Evolutionary conservation across 2,797 vertebrate species (phyloP), one percentile per base, ranked within the genome.

Genomic region (Microchirus variegatus): DNA sequence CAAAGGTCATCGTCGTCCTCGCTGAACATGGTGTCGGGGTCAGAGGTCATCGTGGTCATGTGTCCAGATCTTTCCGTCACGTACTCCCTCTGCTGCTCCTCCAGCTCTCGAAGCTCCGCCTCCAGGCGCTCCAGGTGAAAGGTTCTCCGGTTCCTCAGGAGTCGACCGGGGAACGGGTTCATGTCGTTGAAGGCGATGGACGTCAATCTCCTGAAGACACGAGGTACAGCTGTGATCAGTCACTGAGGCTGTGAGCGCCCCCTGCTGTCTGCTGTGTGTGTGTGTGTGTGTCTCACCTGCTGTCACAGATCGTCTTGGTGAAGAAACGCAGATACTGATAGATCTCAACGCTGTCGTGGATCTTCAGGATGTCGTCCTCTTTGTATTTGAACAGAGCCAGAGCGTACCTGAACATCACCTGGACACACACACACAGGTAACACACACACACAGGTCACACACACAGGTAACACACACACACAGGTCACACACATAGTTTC

Each of bases 351-450:
- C 76, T 83, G 51, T 96, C 94, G 0, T 92, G 91, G 66, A 99
- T 94, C 82, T 94, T 95, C 67, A 99, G 87, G 61, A 99, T 94
- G 76, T 93, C 94, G 1, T 97, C 94, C 80, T 99, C 96, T 0
- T 96, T 97, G 89, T 96, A 97, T 84, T 97, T 99, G 82, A 99
- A 96, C 77, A 99, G 94, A 0, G 97, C 97, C 73, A 99, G 85
- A 53, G 95, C 91, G 6, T 97, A 99, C 59, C 97, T 94, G 80
- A 99, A 99, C 65, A 98, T 92, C 22, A 99, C 97, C 97, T 99
- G 81, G 1, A 68, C 41, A 31, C 31, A 31, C 31, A 31, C 15
- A 53, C 37, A 40, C n/a, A 45, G 18, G 14, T 31, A 10, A 59
- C 31, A 22, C 31, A 31, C 31, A 31, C 31, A 31, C 31, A 31